Conservation (phyloP, 2,113 vertebrate genomes). For the Petaurus breviceps region DNA sequence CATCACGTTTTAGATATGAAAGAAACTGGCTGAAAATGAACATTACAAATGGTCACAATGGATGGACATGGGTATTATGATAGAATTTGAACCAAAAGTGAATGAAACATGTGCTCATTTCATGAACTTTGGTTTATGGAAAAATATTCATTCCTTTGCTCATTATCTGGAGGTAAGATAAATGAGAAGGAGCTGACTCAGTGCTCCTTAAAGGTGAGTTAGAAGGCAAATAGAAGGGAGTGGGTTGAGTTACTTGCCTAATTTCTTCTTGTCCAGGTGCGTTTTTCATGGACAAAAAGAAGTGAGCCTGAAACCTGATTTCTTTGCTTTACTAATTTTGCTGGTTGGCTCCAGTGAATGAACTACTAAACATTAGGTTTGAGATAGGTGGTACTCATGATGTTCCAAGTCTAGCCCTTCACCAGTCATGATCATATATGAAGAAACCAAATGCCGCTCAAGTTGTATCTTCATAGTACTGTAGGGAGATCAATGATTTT, state of each 20-base stretch:
- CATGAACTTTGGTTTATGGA: not conserved
- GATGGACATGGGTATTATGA: not conserved
- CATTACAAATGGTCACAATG: not conserved
- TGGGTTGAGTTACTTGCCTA: not conserved
- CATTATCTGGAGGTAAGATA: not conserved
- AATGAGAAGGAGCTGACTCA: not conserved
- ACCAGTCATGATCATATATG: not conserved
- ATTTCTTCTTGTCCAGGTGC: not conserved
- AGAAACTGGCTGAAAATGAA: not conserved
- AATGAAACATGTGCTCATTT: not conserved
- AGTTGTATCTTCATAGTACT: not conserved
- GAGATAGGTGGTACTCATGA: not conserved
- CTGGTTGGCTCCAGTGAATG: not conserved
- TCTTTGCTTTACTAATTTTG: not conserved
- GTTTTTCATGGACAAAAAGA: not conserved
- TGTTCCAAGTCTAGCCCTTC: not conserved
- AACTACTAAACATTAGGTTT: not conserved
- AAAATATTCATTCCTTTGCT: not conserved
- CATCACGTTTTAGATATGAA: not conserved
- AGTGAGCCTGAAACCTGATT: not conserved
- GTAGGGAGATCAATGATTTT: not conserved
- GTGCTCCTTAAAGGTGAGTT: not conserved
- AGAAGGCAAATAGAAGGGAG: not conserved
- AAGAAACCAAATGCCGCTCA: not conserved
- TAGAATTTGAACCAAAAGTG: not conserved